Evolutionary conservation across 2,113 vertebrate genomes (phyloP).

Genomic region (Microcebus tavaratra): DNA sequence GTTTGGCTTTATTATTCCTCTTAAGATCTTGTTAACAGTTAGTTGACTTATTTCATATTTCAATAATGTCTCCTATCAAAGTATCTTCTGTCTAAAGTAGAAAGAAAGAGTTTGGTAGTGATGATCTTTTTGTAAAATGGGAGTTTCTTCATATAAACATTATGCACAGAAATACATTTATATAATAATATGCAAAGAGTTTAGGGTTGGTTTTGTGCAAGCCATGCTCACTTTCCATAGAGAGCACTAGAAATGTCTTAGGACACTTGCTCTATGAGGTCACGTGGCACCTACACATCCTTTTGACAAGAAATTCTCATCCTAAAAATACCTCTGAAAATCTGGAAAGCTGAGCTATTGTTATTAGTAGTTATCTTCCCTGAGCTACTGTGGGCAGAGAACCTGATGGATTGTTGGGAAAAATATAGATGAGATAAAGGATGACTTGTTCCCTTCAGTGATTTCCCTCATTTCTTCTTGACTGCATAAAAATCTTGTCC

Average conservation of each 20-base stretch:
- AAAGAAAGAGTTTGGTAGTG: not conserved
- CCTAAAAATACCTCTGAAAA: not conserved
- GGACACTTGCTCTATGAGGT: not conserved
- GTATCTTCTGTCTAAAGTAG: not conserved
- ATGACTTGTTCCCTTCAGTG: not conserved
- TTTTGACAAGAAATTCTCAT: not conserved
- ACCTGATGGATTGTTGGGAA: not conserved
- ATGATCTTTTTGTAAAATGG: not conserved
- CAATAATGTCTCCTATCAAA: not conserved
- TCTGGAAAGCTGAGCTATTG: not conserved
- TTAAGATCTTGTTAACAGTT: not conserved
- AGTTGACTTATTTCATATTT: slow-evolving; percentile 4
- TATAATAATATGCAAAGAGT: not conserved
- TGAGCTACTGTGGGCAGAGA: not conserved
- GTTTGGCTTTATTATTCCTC: not conserved
- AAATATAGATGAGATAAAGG: not conserved
- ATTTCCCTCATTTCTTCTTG: not conserved
- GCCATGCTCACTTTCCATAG: not conserved
- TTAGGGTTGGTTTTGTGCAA: not conserved
- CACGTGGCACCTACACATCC: not conserved
- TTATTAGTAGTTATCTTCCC: not conserved
- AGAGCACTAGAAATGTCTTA: not conserved
- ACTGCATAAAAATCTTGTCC: not conserved
- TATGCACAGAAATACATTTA: not conserved
- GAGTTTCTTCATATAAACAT: not conserved